phyloP scores from a whole-genome alignment of 1,140 invertebrate genomes.

The Diorhabda sublineata region DNA sequence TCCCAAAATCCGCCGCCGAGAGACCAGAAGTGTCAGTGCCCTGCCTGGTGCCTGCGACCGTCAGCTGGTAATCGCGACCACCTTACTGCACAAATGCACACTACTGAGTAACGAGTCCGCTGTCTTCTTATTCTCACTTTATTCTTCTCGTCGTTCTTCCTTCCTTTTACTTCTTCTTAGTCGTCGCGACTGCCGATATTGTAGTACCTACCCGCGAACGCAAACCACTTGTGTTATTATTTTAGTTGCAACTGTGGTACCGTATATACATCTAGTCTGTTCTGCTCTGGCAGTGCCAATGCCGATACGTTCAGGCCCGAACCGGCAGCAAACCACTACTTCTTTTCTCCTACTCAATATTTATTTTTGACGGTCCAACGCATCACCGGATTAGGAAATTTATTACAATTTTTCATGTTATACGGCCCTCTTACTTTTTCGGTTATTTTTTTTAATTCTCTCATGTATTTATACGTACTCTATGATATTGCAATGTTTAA shows the following conservation, averaged over 20 bases:
- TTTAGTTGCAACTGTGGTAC: background rate
- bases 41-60: constrained; percentile 2
- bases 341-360: background rate
- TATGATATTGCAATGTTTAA: too few species aligned
- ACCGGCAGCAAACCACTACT: background rate
- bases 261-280: background rate
- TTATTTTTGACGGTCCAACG: too few species aligned
- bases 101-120: constrained; percentile 21
- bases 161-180: constrained; percentile 19
- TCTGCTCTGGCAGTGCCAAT: background rate
- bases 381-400: too few species aligned
- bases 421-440: too few species aligned
- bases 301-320: constrained; percentile 1
- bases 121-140: background rate
- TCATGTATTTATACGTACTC: too few species aligned
- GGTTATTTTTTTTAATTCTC: too few species aligned
- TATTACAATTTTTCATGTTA: too few species aligned
- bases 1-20: background rate
- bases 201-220: background rate
- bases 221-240: background rate
- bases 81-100: constrained; percentile 22
- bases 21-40: constrained; percentile 18
- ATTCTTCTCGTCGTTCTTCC: constrained; percentile 3
- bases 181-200: constrained; percentile 4
- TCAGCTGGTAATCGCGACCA: constrained; percentile 21